Evolutionary conservation across 2,797 vertebrate species (phyloP).

Genomic region (Luscinia luscinia): DNA sequence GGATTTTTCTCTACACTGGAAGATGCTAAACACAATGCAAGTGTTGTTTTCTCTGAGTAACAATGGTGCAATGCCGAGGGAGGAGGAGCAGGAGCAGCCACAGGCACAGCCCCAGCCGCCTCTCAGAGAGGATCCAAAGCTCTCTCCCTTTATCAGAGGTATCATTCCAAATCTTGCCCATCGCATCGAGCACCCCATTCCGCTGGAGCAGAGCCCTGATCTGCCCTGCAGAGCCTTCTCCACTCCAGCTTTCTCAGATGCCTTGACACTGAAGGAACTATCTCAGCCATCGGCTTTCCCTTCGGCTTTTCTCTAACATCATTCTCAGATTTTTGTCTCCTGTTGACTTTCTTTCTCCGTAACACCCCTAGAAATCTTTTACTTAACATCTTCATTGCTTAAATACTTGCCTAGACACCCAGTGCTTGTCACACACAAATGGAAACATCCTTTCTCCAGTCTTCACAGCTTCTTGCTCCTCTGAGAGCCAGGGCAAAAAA

Average conservation of each 20-base stretch:
- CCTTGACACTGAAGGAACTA: background rate
- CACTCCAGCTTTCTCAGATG: background rate
- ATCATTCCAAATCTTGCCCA: background rate
- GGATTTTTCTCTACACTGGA: conserved; percentile 56
- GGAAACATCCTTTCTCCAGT: background rate
- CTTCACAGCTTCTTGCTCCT: background rate
- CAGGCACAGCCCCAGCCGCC: background rate
- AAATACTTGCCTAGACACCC: background rate
- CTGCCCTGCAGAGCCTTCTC: background rate
- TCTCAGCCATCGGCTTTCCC: background rate
- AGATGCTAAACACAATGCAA: conserved; percentile 50
- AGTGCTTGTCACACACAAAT: background rate
- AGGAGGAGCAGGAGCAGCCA: background rate
- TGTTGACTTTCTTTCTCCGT: background rate
- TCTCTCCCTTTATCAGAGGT: background rate
- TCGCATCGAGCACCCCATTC: background rate
- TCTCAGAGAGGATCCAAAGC: background rate
- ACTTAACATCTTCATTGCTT: background rate
- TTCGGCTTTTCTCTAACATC: background rate
- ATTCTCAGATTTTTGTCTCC: background rate
- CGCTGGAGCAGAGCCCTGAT: background rate
- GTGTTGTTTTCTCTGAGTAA: background rate
- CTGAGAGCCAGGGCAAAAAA: background rate
- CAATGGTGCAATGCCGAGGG: background rate
- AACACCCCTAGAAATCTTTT: background rate